A percentile compares a stretch with the other conserved stretches of the same genome.
phyloP scores from a whole-genome alignment of 2,888 invertebrate genomes.

The Tupiocoris notatus region DNA sequence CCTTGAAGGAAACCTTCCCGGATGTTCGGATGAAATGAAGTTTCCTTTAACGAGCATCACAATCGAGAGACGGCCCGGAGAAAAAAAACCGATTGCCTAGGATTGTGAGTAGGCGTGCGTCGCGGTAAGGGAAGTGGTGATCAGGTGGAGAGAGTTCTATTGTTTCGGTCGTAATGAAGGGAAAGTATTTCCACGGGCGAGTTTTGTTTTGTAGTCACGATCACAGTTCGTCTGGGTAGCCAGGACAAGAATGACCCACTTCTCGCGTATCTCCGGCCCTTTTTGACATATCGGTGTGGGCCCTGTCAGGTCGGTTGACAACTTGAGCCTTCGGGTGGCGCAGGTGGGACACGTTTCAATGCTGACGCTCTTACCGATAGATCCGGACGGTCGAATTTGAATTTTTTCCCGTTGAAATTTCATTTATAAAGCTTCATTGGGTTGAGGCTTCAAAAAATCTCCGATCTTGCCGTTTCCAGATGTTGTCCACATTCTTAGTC shows the following conservation, averaged over 20 bases:
- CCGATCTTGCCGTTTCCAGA: no score
- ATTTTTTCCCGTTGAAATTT: no score
- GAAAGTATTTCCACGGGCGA: slow-evolving; percentile 10
- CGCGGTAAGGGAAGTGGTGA: background rate
- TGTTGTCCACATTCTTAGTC: no score
- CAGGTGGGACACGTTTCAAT: background rate
- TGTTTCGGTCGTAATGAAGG: slow-evolving; percentile 8
- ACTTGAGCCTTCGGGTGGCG: slow-evolving; percentile 15
- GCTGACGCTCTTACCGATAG: background rate
- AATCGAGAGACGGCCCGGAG: background rate
- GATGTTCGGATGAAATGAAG: background rate
- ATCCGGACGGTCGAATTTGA: no score
- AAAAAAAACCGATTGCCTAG: no score
- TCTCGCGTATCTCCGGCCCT: slow-evolving; percentile 18
- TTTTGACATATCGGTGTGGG: slow-evolving; percentile 31
- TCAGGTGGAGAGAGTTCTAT: background rate
- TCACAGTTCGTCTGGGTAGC: background rate
- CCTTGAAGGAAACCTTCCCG: no score
- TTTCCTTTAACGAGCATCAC: background rate
- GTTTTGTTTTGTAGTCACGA: slow-evolving; percentile 23
- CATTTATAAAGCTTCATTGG: no score
- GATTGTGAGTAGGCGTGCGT: no score
- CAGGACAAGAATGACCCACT: slow-evolving; percentile 37
- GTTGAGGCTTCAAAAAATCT: no score
- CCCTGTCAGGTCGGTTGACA: slow-evolving; percentile 27